Evolutionary conservation across 1,140 invertebrate genomes (phyloP).

Genomic region (Portunus trituberculatus): DNA sequence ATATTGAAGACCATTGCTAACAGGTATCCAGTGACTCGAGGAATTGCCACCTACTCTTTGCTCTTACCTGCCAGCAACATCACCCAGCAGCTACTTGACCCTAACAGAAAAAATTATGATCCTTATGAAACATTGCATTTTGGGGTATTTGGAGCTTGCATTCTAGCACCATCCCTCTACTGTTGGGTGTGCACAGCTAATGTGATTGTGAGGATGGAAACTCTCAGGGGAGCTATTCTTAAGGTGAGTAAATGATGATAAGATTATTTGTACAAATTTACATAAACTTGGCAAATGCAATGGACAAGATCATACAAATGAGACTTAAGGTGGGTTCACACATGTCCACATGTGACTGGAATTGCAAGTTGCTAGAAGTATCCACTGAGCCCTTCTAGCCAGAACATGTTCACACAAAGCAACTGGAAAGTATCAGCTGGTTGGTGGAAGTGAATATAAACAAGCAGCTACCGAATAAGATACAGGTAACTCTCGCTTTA

Average conservation of each 20-base stretch:
- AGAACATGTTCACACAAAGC: too few species aligned
- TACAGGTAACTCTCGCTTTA: too few species aligned
- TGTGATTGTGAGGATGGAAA: constrained; percentile 46
- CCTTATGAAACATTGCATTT: constrained; percentile 39
- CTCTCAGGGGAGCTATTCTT: constrained; percentile 51
- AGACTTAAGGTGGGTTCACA: too few species aligned
- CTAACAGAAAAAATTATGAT: constrained; percentile 37
- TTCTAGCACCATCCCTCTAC: constrained; percentile 48
- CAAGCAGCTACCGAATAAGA: too few species aligned
- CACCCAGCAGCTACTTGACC: constrained; percentile 65
- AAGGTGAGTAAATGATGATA: constrained; percentile 47
- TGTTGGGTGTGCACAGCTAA: constrained; percentile 56
- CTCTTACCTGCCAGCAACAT: constrained; percentile 60
- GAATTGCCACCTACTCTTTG: constrained; percentile 53
- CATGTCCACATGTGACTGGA: too few species aligned
- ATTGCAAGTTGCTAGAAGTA: too few species aligned
- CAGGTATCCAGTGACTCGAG: constrained; percentile 51
- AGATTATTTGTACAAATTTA: neutral
- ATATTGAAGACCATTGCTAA: neutral
- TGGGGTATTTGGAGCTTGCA: constrained; percentile 57
- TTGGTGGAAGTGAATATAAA: too few species aligned
- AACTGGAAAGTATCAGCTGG: too few species aligned
- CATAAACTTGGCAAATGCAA: too few species aligned
- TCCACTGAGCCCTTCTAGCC: too few species aligned
- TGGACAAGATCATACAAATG: neutral